Percentiles rank a stretch among this genome's conserved stretches.
phyloP scores from a whole-genome alignment of 2,888 invertebrate species.

The Bibio marci region DNA sequence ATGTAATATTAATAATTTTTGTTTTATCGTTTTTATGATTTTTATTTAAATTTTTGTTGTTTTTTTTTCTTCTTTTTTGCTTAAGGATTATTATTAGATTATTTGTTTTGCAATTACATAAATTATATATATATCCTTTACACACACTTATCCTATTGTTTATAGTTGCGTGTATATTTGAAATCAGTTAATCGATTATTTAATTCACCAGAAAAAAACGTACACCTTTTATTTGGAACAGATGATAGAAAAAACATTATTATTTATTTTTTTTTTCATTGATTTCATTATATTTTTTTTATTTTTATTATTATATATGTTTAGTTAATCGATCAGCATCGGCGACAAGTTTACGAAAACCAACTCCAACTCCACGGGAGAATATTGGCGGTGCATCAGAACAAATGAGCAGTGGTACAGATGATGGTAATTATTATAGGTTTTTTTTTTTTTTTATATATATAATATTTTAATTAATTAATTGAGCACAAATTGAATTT shows the following conservation, averaged over 20 bases:
- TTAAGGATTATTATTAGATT: too few species aligned
- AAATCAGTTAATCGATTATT: neutral
- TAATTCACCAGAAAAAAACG: too few species aligned
- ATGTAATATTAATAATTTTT: too few species aligned
- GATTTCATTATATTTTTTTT: neutral
- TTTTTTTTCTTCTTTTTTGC: too few species aligned
- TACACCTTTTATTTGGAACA: too few species aligned
- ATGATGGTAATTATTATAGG: conserved; percentile 22
- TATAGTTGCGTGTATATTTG: neutral
- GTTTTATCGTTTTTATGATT: too few species aligned
- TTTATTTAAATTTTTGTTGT: too few species aligned
- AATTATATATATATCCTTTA: too few species aligned
- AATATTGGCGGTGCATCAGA: conserved; percentile 5
- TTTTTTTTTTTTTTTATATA: neutral
- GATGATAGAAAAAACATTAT: too few species aligned
- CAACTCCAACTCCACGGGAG: conserved; percentile 21
- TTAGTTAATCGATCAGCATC: conserved; percentile 16
- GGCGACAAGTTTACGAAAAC: conserved; percentile 16
- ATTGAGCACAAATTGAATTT: neutral
- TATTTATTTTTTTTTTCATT: too few species aligned
- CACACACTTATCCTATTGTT: too few species aligned
- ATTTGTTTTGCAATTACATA: too few species aligned
- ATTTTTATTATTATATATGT: neutral
- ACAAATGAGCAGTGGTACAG: neutral
- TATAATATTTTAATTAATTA: neutral